A percentile compares a stretch with the other conserved stretches of the same genome.
Evolutionary conservation across 1,140 invertebrate genomes (phyloP).

Genomic region (Pseudomyrmex flavicornis): DNA sequence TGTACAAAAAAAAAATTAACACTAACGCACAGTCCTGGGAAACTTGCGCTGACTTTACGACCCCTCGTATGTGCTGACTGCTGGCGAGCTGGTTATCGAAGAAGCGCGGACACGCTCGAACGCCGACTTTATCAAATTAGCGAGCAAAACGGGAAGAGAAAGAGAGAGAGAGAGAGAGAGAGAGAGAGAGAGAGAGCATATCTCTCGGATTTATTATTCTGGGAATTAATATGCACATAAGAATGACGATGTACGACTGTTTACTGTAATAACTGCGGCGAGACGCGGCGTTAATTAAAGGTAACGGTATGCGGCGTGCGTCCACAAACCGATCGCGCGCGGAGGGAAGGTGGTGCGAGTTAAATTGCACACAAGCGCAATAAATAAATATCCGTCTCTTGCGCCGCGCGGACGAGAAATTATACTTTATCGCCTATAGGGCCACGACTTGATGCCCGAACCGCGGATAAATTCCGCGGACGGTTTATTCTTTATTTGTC

Average conservation of each 20-base stretch:
- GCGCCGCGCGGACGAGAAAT: conserved; percentile 48
- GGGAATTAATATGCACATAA: conserved; percentile 56
- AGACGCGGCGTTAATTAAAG: conserved; percentile 53
- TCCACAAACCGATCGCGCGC: conserved; percentile 35
- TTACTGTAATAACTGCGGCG: conserved; percentile 56
- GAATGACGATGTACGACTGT: conserved; percentile 58
- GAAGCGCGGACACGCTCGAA: conserved; percentile 25
- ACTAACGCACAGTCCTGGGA: background rate
- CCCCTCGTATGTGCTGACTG: background rate
- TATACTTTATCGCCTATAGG: conserved; percentile 50
- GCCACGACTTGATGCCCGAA: conserved; percentile 33
- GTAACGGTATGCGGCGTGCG: conserved; percentile 53
- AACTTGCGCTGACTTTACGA: background rate
- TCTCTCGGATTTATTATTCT: conserved; percentile 54
- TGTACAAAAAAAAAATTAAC: no score
- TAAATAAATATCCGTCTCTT: conserved; percentile 52
- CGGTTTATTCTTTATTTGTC: conserved; percentile 33
- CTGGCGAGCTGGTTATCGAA: conserved; percentile 2
- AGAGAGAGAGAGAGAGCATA: background rate
- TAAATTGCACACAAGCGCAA: conserved; percentile 48
- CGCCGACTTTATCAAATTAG: conserved; percentile 32
- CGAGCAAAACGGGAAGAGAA: background rate
- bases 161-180: conserved; percentile 19
- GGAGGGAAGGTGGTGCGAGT: conserved; percentile 34
- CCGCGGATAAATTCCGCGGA: conserved; percentile 49